These are phyloP conservation scores for Platyrinchus mystaceus DNA, from an alignment of 2,797 vertebrate genomes.

Conservation along the genomic window DNA sequence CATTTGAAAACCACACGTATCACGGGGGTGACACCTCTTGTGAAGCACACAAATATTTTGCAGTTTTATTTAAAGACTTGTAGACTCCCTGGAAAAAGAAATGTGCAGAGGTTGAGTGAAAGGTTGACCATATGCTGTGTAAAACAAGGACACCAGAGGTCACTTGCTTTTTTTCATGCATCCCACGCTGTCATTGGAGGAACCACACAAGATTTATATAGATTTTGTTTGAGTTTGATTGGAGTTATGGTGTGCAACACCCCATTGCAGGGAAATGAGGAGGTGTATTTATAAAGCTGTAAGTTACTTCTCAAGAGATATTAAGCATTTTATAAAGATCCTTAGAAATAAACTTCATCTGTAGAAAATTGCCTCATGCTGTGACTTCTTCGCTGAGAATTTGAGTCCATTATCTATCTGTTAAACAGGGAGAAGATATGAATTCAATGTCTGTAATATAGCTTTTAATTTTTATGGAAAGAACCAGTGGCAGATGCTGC, in stretches of 20 bases:
- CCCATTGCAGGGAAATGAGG: background rate
- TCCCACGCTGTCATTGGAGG: background rate
- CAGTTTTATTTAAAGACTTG: background rate
- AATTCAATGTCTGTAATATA: background rate
- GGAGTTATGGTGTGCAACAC: background rate
- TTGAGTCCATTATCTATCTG: background rate
- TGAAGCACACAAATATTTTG: background rate
- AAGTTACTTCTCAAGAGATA: background rate
- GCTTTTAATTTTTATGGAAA: background rate
- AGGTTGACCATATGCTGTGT: background rate
- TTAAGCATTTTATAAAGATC: background rate
- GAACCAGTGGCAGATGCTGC: background rate
- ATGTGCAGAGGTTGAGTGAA: background rate
- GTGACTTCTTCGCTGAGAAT: background rate
- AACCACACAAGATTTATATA: background rate
- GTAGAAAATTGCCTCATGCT: background rate
- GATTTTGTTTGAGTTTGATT: background rate
- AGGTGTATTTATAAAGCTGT: background rate
- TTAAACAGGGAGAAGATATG: background rate
- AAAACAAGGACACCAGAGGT: background rate
- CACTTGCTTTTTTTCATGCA: background rate
- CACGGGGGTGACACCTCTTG: background rate
- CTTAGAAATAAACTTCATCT: background rate
- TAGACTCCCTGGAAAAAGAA: background rate
- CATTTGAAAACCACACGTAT: fast-evolving